phyloP scores from a whole-genome alignment of 2,797 vertebrate genomes.

The Fringilla coelebs region DNA sequence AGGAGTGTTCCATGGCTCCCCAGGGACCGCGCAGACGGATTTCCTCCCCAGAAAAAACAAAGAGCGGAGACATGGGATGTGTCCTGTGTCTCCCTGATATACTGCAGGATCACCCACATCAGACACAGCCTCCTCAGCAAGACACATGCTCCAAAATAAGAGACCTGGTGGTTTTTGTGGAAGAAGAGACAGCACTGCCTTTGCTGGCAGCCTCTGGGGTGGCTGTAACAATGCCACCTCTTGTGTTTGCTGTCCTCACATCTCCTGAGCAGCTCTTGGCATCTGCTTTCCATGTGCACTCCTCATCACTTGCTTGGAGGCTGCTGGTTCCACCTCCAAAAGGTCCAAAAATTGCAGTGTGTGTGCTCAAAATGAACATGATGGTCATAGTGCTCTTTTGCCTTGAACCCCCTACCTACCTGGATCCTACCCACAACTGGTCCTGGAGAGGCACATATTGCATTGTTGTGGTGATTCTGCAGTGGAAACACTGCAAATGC shows the following conservation, averaged over 20 bases:
- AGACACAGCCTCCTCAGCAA: neutral
- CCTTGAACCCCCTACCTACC: neutral
- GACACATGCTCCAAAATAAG: neutral
- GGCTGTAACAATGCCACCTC: neutral
- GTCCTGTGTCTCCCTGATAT: conserved; percentile 23
- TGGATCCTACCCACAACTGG: neutral
- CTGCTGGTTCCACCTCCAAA: neutral
- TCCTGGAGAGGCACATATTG: neutral
- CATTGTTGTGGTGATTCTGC: neutral
- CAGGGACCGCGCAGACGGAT: neutral
- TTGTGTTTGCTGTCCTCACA: neutral
- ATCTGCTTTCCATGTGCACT: neutral
- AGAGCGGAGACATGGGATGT: neutral
- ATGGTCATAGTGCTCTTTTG: neutral
- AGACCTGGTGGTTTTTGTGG: neutral
- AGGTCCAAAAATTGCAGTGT: neutral
- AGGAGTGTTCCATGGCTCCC: neutral
- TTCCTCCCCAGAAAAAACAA: conserved; percentile 47
- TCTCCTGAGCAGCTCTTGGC: neutral
- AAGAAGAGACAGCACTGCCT: fast-evolving
- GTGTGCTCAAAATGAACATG: neutral
- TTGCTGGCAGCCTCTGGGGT: neutral
- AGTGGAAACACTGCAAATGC: neutral
- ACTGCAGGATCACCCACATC: neutral
- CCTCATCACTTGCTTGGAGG: neutral